A percentile compares a stretch with the other conserved stretches of the same genome.
Conservation (phyloP, 2,888 invertebrate species). For the Callyntrura sp. region DNA sequence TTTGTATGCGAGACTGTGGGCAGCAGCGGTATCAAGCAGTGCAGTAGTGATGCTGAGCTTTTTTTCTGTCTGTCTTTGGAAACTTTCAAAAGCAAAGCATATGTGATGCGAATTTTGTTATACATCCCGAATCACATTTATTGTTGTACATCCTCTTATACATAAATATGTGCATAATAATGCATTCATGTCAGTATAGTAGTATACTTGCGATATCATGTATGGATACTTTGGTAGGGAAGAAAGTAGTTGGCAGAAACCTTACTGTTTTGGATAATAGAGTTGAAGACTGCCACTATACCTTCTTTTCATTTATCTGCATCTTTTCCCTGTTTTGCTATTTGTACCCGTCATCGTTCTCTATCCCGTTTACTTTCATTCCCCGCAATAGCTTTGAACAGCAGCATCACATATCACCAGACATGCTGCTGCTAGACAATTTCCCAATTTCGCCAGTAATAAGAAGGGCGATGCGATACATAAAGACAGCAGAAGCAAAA, state of each 20-base stretch:
- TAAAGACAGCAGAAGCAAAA: slow-evolving; percentile 23
- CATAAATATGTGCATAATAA: neutral
- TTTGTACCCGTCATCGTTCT: neutral
- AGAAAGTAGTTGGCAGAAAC: neutral
- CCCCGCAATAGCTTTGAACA: too few relatives aligned
- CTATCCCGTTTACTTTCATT: too few relatives aligned
- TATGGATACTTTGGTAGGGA: neutral
- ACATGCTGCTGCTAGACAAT: neutral
- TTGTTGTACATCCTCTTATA: too few relatives aligned
- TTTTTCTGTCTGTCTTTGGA: neutral
- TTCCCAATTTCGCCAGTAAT: slow-evolving; percentile 12
- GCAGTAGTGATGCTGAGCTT: too few relatives aligned
- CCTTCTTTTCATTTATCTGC: slow-evolving; percentile 34
- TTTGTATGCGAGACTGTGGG: neutral
- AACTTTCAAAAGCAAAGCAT: neutral
- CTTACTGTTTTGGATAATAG: slow-evolving; percentile 1
- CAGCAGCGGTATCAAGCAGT: too few relatives aligned
- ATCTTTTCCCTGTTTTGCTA: neutral
- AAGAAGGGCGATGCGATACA: slow-evolving; percentile 5
- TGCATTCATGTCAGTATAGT: too few relatives aligned
- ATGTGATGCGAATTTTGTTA: neutral
- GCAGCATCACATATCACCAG: neutral
- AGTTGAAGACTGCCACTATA: neutral
- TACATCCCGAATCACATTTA: too few relatives aligned
- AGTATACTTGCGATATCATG: too few relatives aligned